A percentile compares a stretch with the other conserved stretches of the same genome.
phyloP scores from a whole-genome alignment of 1,140 invertebrate species.

The Pseudomyrmex cubaensis region DNA sequence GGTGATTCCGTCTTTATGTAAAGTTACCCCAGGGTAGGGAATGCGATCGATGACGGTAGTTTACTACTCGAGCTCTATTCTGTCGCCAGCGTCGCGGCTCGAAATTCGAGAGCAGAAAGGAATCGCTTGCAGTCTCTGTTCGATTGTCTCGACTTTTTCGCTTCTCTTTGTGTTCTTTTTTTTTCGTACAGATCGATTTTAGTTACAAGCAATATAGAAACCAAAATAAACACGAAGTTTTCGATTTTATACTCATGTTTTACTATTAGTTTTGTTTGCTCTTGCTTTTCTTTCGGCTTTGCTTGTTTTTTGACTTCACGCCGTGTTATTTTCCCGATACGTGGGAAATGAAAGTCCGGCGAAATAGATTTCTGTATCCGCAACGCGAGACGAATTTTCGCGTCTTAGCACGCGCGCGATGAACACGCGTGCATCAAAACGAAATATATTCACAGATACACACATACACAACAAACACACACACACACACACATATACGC shows the following conservation, averaged over 20 bases:
- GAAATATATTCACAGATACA: not conserved
- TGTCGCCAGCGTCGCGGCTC: not conserved
- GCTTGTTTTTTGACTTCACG: slow-evolving; percentile 14
- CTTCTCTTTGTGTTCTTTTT: not conserved
- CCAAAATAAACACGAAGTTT: slow-evolving; percentile 19
- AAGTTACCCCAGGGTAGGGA: not conserved
- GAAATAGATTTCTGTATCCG: not conserved
- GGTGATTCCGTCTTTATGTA: slow-evolving; percentile 20
- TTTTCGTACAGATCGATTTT: not conserved
- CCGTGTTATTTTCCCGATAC: not conserved
- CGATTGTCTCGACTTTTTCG: not conserved
- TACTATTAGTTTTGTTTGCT: not conserved
- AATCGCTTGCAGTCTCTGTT: not conserved
- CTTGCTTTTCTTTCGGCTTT: slow-evolving; percentile 5
- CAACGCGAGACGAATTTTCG: not conserved
- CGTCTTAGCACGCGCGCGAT: slow-evolving; percentile 46
- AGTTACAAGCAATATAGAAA: not conserved
- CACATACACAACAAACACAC: not conserved
- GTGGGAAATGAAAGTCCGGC: no score
- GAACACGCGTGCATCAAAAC: slow-evolving; percentile 21
- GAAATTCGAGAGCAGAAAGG: slow-evolving; percentile 17
- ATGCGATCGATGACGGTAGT: slow-evolving; percentile 31
- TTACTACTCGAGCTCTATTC: not conserved
- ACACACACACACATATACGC: not conserved
- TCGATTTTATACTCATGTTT: slow-evolving; percentile 15